Base-by-base conservation (phyloP, 2,888 invertebrate genomes). In the Girardia tigrina region DNA sequence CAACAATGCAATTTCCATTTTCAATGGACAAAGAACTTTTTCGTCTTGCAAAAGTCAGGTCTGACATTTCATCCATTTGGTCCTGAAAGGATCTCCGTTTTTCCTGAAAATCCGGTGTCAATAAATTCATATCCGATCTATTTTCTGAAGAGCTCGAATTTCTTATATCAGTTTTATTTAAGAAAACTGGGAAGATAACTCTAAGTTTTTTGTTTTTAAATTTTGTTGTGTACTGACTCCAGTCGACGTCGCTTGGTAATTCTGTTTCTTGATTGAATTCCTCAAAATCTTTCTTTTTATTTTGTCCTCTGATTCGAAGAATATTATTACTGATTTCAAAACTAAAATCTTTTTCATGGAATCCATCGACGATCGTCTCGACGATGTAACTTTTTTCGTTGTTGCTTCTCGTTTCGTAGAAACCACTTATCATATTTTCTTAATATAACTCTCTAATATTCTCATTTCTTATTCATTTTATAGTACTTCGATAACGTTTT, bases 101-200 rank as follows among this genome's bases (percentile, higher is more conserved):
- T 56, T 56, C 56, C 23, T 56, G 56, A 56, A 56, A 56, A 56
- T 16, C 56, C n/a, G 56, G 56, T 6, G 56, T 56, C 56, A 56
- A n/a, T 6, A 8, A 56, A 16, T 56, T 56, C n/a, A n/a, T n/a
- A n/a, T n/a, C n/a, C 2, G 56, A 8, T 12, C 23, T 56, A 4
- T 4, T 56, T 6, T 56, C 56, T 56, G 6, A 20, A n/a, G n/a
- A 6, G 16, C 16, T 8, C 16, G 36, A 36, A 36, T 36, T 8
- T 16, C 12, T 16, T 12, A 12, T 8, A 56, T 56, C 56, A 4
- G 23, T 23, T 12, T n/a, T 56, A n/a, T 56, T n/a, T 12, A 23
- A 2, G 4, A 23, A 4, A 2, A 56, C 56, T 2, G 56, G 56
- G n/a, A 56, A 56, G 4, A 23, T 8, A 12, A 56, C n/a, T 12